A percentile compares a stretch with the other conserved stretches of the same genome.
These are phyloP conservation scores for Hydrotaea diabolus DNA, from an alignment of 2,888 invertebrate genomes.

Conservation along the genomic window DNA sequence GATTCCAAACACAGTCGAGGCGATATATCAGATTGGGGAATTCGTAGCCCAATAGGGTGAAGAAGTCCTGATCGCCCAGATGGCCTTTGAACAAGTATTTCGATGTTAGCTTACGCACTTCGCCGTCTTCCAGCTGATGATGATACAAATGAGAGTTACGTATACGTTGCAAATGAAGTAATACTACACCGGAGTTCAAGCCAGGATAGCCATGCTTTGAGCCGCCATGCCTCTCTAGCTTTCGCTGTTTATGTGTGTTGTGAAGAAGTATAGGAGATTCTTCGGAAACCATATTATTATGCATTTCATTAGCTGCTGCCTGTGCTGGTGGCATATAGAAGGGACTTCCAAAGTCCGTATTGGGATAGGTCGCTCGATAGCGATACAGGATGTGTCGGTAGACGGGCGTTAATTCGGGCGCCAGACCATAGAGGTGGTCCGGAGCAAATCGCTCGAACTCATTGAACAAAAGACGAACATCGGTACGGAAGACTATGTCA, in stretches of 20 bases:
- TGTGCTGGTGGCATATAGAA: slow-evolving; percentile 73
- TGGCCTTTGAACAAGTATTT: slow-evolving; percentile 87
- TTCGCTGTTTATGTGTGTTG: slow-evolving; percentile 69
- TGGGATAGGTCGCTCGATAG: slow-evolving; percentile 85
- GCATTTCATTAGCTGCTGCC: slow-evolving; percentile 54
- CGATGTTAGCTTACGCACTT: slow-evolving; percentile 82
- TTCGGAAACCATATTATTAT: slow-evolving; percentile 55
- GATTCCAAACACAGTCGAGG: slow-evolving; percentile 89
- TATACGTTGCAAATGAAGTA: slow-evolving; percentile 86
- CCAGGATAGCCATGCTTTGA: slow-evolving; percentile 85
- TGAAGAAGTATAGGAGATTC: slow-evolving; percentile 41
- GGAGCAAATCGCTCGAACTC: slow-evolving; percentile 86
- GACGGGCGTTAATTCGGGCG: slow-evolving; percentile 89
- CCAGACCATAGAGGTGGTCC: slow-evolving; percentile 86
- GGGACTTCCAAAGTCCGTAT: slow-evolving; percentile 83
- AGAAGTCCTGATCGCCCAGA: slow-evolving; percentile 92
- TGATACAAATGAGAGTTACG: slow-evolving; percentile 84
- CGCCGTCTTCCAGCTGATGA: slow-evolving; percentile 82
- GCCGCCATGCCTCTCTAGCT: slow-evolving; percentile 61
- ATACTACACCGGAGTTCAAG: slow-evolving; percentile 90
- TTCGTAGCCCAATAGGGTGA: slow-evolving; percentile 87
- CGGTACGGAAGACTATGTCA: slow-evolving; percentile 87
- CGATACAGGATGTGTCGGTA: slow-evolving; percentile 88
- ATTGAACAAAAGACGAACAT: slow-evolving; percentile 85
- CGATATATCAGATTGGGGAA: slow-evolving; percentile 87